Evolutionary conservation across 53 echinoderm and acorn worm genomes (phyloP).

Genomic region (Holothuria leucospilota): DNA sequence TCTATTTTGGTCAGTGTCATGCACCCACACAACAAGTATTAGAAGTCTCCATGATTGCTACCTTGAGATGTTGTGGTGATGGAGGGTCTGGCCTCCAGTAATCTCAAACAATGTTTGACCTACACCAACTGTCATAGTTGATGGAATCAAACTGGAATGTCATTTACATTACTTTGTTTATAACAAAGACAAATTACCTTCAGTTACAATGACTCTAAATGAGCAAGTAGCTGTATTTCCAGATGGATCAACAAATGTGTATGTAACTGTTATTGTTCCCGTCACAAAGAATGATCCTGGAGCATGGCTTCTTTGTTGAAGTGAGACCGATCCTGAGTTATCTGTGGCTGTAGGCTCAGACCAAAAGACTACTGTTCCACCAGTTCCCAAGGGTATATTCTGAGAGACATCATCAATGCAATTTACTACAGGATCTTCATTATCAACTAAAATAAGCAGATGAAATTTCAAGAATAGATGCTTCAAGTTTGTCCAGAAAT

Average conservation of each 20-base stretch:
- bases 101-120: no score
- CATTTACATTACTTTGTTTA: no score
- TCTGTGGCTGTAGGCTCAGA: conserved; percentile 47
- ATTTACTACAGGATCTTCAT: background rate
- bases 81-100: no score
- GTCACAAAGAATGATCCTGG: conserved; percentile 30
- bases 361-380: conserved; percentile 33
- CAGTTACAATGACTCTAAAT: conserved; percentile 64
- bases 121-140: no score
- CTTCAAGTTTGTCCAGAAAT: no score
- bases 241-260: conserved; percentile 19
- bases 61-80: no score
- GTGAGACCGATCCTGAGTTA: conserved; percentile 43
- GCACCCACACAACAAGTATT: no score
- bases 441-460: conserved; percentile 12
- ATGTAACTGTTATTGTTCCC: background rate
- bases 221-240: conserved; percentile 51
- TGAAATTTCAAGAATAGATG: no score
- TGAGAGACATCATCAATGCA: background rate
- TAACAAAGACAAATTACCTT: conserved; percentile 30
- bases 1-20: no score
- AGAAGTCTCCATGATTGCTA: no score
- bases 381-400: conserved; percentile 13
- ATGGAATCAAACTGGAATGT: no score
- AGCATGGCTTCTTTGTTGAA: background rate